Evolutionary conservation across 2,888 invertebrate genomes (phyloP).

Genomic region (Sepiola atlantica): DNA sequence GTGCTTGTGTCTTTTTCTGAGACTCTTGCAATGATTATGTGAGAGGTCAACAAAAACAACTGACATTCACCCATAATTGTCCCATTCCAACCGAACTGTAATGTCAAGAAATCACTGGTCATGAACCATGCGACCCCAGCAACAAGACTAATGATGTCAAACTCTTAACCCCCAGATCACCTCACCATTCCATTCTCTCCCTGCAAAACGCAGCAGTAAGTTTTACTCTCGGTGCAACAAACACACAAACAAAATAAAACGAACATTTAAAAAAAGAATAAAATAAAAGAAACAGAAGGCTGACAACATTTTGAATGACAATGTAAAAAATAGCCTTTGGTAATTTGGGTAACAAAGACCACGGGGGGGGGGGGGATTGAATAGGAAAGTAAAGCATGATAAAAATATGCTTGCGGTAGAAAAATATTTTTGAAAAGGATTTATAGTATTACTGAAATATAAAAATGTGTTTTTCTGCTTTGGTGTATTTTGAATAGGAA

Average conservation of each 20-base stretch:
- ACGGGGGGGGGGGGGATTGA: neutral
- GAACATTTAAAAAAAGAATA: too few species aligned
- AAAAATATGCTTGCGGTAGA: neutral
- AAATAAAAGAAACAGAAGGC: neutral
- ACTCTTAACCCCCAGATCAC: neutral
- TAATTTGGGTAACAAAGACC: neutral
- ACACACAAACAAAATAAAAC: neutral
- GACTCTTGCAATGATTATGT: slow-evolving; percentile 16
- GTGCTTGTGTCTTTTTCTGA: neutral
- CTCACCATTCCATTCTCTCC: neutral
- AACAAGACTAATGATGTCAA: neutral
- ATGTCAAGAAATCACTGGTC: slow-evolving; percentile 13
- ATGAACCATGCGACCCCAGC: slow-evolving; percentile 12
- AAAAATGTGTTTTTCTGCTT: neutral
- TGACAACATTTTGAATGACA: neutral
- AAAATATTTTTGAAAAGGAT: neutral
- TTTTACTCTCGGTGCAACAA: neutral
- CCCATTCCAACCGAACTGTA: neutral
- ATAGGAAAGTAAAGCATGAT: neutral
- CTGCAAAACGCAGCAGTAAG: neutral
- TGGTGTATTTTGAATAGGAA: neutral
- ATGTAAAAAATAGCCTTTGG: slow-evolving; percentile 2
- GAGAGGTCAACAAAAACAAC: neutral
- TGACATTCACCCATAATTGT: neutral
- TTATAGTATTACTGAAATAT: neutral